phyloP scores from a whole-genome alignment of 2,113 vertebrate genomes.

The Cryptotis parvus region DNA sequence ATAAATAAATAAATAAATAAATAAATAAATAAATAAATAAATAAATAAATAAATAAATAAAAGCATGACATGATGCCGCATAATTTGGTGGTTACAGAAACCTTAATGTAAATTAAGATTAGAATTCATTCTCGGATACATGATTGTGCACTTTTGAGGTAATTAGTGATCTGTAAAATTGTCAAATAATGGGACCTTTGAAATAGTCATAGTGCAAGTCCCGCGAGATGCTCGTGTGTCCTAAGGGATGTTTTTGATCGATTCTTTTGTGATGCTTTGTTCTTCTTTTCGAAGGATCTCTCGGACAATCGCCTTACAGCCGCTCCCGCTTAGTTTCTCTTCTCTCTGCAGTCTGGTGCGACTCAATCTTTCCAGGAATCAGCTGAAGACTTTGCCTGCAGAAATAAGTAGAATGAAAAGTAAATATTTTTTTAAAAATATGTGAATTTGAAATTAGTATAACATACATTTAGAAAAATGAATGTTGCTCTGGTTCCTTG shows the following conservation, averaged over 20 bases:
- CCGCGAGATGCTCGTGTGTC: background rate
- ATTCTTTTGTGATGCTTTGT: slow-evolving; percentile 5
- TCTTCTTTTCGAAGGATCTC: slow-evolving; percentile 89
- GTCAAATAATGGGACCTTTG: background rate
- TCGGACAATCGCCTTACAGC: slow-evolving; percentile 92
- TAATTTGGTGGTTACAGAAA: slow-evolving; percentile 16
- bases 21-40: too few species aligned
- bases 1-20: too few species aligned
- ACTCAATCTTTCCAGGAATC: slow-evolving; percentile 92
- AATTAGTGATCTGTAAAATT: background rate
- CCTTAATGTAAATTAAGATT: slow-evolving; percentile 21
- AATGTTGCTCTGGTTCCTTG: slow-evolving; percentile 25
- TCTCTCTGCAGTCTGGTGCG: slow-evolving; percentile 88
- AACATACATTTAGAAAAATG: slow-evolving; percentile 35
- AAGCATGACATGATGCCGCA: background rate
- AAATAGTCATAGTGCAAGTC: background rate
- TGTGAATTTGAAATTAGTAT: background rate
- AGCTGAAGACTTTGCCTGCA: slow-evolving; percentile 91
- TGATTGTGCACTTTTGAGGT: background rate
- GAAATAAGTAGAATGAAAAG: slow-evolving; percentile 92
- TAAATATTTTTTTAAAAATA: slow-evolving; percentile 81
- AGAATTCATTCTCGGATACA: slow-evolving; percentile 33
- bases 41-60: too few species aligned
- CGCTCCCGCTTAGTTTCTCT: slow-evolving; percentile 90
- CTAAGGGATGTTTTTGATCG: background rate